phyloP scores from a whole-genome alignment of 1,140 invertebrate genomes.

The Drosophila teissieri region DNA sequence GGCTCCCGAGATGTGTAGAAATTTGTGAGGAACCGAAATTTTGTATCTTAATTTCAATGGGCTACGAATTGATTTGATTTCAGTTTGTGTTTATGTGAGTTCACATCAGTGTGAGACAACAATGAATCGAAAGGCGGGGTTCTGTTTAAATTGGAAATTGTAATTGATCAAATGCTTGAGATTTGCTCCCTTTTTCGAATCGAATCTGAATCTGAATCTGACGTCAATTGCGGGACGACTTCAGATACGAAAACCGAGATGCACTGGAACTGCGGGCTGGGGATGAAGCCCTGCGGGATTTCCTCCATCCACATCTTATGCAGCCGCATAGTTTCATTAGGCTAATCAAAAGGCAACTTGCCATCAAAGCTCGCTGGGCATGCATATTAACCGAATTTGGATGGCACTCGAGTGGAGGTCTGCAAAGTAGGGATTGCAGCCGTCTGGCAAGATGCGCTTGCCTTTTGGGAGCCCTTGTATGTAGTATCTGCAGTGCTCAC shows the following conservation, averaged over 20 bases:
- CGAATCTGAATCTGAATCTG: constrained; percentile 70
- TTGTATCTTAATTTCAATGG: constrained; percentile 71
- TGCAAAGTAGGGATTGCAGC: constrained; percentile 30
- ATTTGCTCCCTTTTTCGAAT: constrained; percentile 56
- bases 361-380: constrained; percentile 14
- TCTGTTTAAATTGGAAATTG: constrained; percentile 80
- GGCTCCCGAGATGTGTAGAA: constrained; percentile 20
- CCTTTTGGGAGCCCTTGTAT: constrained; percentile 57
- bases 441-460: constrained; percentile 68
- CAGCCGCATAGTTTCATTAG: constrained; percentile 78
- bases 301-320: constrained; percentile 3
- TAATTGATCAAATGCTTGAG: constrained; percentile 82
- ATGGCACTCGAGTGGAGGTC: constrained; percentile 48
- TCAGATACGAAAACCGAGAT: neutral
- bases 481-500: constrained; percentile 57
- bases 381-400: constrained; percentile 78
- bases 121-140: constrained; percentile 42
- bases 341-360: constrained; percentile 71
- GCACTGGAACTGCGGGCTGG: neutral
- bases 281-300: neutral
- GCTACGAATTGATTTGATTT: constrained; percentile 66
- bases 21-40: constrained; percentile 31
- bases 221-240: constrained; percentile 59
- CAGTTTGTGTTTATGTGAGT: constrained; percentile 44
- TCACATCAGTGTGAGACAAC: constrained; percentile 35